Evolutionary conservation across 2,113 vertebrate genomes (phyloP).

Genomic region (Herpailurus yagouaroundi): DNA sequence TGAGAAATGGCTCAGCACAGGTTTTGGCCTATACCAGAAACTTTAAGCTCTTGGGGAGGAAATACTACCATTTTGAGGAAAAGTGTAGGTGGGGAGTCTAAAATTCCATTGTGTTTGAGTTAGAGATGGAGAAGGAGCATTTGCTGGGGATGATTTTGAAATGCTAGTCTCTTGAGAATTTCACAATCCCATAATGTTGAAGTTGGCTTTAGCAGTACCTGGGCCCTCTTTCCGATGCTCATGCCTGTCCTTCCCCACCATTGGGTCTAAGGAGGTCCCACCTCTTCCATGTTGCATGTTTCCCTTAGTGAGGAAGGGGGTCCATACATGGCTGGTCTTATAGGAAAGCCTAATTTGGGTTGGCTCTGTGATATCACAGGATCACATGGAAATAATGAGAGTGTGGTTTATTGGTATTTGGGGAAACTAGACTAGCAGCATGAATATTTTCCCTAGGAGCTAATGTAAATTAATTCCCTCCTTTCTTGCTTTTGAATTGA

Average conservation of each 20-base stretch:
- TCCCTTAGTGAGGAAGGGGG: background rate
- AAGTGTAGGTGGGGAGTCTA: background rate
- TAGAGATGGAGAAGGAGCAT: background rate
- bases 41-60: background rate
- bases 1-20: background rate
- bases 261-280: background rate
- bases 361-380: background rate
- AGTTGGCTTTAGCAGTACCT: background rate
- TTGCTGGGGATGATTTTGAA: constrained; percentile 33
- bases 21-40: background rate
- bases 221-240: background rate
- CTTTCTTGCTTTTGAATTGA: background rate
- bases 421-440: background rate
- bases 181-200: background rate
- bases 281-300: background rate
- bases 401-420: background rate
- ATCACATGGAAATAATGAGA: background rate
- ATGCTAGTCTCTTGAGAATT: background rate
- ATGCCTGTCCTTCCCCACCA: background rate
- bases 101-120: background rate
- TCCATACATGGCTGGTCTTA: background rate
- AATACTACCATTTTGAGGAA: background rate
- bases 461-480: background rate
- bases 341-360: background rate
- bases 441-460: background rate